Base-by-base conservation (phyloP, 1,140 invertebrate species). In the Drosophila parabipectinata region DNA sequence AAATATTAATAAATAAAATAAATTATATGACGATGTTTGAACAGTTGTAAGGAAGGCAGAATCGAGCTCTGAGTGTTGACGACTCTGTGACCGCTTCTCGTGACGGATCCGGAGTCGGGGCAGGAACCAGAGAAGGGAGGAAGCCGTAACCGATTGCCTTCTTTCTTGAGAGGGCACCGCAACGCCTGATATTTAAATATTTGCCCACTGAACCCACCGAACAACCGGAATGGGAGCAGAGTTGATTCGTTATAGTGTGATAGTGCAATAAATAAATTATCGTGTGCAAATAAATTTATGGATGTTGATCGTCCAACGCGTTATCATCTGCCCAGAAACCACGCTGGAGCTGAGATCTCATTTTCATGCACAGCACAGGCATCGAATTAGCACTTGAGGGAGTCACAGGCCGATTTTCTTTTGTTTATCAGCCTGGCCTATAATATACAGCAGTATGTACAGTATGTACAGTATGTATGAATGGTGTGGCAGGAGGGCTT, bases 281-380 rank as follows among this genome's bases (percentile, higher is more conserved):
- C 77, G 80, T 84, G 61, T 84, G 84, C 80, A 84, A 89, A 88
- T 89, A 74, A 89, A 89, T 89, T 88, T 73, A 75, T 85, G 64
- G 69, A 61, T 64, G 62, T 59, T 56, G 30, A 61, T 45, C 30
- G 50, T 41, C 74, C 77, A 56, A 44, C 64, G 54, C 62, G 28
- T 78, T 44, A 57, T 75, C 73, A 74, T 85, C 82, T 71, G 67
- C 82, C 69, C 47, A 62, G 72, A 48, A 67, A 50, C 53, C 37
- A 8, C 55, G 45, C 9, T 32, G 51, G 24, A 30, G 34, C 30
- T 55, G 51, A 47, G 59, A 44, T 44, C 41, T 37, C 9, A 34
- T 9, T 81, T 85, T 85, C 85, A 85, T 87, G 68, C 64, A 63
- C 26, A 74, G 60, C 82, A 81, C 81, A 82, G 56, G 67, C 83